These are phyloP conservation scores for Drosophila seclusa DNA, from an alignment of 2,888 invertebrate species.

Conservation along the genomic window DNA sequence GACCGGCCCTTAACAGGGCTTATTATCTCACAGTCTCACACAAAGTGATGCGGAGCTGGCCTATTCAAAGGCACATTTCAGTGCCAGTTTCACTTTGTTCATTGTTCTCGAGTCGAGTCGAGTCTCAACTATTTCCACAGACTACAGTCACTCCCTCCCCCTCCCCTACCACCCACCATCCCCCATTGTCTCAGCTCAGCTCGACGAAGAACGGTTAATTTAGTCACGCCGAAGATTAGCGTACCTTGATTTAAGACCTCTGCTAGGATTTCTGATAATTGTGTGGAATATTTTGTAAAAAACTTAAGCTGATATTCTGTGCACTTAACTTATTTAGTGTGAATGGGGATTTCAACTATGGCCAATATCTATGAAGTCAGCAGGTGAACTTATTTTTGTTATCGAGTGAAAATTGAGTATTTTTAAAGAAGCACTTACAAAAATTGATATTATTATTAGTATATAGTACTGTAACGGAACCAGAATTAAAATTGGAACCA, in stretches of 20 bases:
- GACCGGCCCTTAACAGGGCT: slow-evolving; percentile 35
- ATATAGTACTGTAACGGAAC: not conserved
- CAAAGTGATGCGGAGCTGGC: slow-evolving; percentile 15
- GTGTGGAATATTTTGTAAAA: not conserved
- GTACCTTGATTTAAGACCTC: not conserved
- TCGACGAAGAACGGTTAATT: not conserved
- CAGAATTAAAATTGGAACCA: not conserved
- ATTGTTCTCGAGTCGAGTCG: slow-evolving; percentile 57
- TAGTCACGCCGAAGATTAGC: not conserved
- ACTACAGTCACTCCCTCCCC: not conserved
- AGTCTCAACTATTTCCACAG: slow-evolving; percentile 28
- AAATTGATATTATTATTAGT: not conserved
- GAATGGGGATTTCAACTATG: not conserved
- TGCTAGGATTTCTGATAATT: not conserved
- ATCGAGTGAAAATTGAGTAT: too few relatives aligned
- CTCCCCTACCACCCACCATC: not conserved
- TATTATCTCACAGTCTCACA: slow-evolving; percentile 54
- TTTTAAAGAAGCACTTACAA: not conserved
- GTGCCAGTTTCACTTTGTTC: slow-evolving; percentile 63
- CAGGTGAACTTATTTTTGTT: not conserved
- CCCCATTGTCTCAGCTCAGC: slow-evolving; percentile 18
- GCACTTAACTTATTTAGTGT: not conserved
- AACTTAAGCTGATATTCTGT: not conserved
- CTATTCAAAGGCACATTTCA: slow-evolving; percentile 47
- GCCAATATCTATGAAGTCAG: not conserved